Base-by-base conservation (phyloP, 2,797 vertebrate species). In the Holocentrus rufus region DNA sequence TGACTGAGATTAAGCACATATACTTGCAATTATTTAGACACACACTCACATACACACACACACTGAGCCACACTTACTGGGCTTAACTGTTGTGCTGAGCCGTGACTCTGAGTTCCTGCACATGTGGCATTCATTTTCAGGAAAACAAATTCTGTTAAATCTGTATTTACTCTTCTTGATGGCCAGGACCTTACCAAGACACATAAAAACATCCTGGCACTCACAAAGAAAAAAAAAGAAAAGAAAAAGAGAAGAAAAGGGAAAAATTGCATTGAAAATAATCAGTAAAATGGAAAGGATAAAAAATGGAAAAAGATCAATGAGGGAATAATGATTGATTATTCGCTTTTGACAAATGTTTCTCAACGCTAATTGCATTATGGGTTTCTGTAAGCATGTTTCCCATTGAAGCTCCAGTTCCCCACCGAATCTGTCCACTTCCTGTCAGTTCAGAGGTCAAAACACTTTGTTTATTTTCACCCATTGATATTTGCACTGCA, bases 41-140 rank as follows among this genome's bases (percentile, higher is more conserved):
- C 63, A 65, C 27, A 9, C 49, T 2, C 31, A 25, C 54, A 34
- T 27, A 18, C 56, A n/a, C 76, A 63, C 71, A 57, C 66, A 50
- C 69, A 59, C 53, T 66, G 56, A 65, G 82, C 83, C 77, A 82
- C 83, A 88, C 89, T 84, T 88, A 85, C 69, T 85, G 82, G 83
- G 88, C 82, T 87, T 85, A 86, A 89, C 65, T 87, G 72, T 81
- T 84, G 84, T 88, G 82, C 79, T 87, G 85, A 92, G 89, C 84
- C 85, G 52, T 91, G 84, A 89, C 90, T 90, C 74, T 68, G 65
- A 82, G 85, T 82, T 90, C 82, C 86, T 90, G 81, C 82, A 89
- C 90, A 92, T 91, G 78, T 92, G 90, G 85, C 67, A 83, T 83
- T 88, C 54, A 90, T 93, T 91, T 84, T 80, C 65, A 81, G 49